Evolutionary conservation across 2,797 vertebrate species (phyloP), one percentile per base, ranked within the genome.

Genomic region (Pseudocheirus occidentalis): DNA sequence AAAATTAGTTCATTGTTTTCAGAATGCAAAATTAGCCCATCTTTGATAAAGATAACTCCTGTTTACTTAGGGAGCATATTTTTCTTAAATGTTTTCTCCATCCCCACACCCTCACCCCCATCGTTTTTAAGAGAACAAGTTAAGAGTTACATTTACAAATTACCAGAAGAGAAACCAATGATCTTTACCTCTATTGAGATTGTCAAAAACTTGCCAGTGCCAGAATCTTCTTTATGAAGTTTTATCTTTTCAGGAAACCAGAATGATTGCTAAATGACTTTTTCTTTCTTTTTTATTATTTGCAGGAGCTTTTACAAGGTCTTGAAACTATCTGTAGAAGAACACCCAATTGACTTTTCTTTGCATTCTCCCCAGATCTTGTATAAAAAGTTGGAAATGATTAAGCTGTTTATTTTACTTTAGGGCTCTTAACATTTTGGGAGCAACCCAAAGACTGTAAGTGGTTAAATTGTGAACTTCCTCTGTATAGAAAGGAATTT

Each of bases 221-320:
- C 91, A 34, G 96, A 97, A 96, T 92, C 66, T n/a, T 73, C 96
- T 96, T 97, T 96, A 96, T 58, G 89, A 97, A 97, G 66, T 96
- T 96, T 97, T 95, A 95, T 97, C 97, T 97, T 92, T 97, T 98
- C 96, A 97, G 96, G 97, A 97, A 98, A 97, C 93, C 92, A 96
- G 94, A 96, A 95, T 53, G 59, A 96, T 92, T 54, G 95, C 89
- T 95, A 96, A 95, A 98, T 95, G 92, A 59, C 95, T 57, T 29
- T 96, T 92, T 94, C 16, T 0, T 4, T 16, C 21, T 93, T 62
- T 91, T 55, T 91, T 50, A n/a, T 73, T 18, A 94, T 92, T 54
- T 89, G 92, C 93, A 50, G 16, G 18, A 93, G 91, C 18, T 93
- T 97, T 96, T 94, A 96, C 92, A 95, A 58, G 96, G 9, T 94